Conservation (phyloP, 64 coral and sea anemone genomes). For the Pocillopora verrucosa region DNA sequence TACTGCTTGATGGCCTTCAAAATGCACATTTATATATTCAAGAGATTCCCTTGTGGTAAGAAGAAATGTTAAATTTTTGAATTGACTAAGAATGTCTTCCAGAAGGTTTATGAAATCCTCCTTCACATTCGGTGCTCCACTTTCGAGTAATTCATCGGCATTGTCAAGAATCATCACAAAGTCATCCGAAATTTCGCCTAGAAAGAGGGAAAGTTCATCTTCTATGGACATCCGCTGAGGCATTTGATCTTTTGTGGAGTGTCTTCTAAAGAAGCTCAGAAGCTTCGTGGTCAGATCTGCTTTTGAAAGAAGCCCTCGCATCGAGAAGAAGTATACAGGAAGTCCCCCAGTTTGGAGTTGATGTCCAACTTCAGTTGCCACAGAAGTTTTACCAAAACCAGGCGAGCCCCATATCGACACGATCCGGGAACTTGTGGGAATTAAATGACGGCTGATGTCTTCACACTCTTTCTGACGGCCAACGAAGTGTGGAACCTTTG, state of each 20-base stretch:
- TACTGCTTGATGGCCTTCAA: not conserved
- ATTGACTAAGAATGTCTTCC: slow-evolving; percentile 16
- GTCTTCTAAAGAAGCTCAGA: not conserved
- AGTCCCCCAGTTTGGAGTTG: slow-evolving; percentile 14
- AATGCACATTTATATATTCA: not conserved
- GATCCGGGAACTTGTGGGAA: not conserved
- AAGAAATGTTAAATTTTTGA: not conserved
- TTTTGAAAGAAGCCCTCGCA: slow-evolving; percentile 7
- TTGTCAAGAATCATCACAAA: slow-evolving; percentile 30
- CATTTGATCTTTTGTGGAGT: not conserved
- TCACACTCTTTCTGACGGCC: slow-evolving; percentile 35
- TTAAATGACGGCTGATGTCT: not conserved
- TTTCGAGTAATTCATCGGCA: slow-evolving; percentile 34
- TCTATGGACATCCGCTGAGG: not conserved
- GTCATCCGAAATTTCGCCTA: not conserved
- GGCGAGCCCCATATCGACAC: slow-evolving; percentile 41
- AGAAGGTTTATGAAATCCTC: not conserved
- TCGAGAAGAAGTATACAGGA: slow-evolving; percentile 23
- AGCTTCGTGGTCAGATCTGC: not conserved
- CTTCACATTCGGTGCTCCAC: not conserved
- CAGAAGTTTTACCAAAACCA: slow-evolving; percentile 49
- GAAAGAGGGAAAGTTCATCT: not conserved
- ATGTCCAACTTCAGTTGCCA: slow-evolving; percentile 45
- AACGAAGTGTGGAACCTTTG: slow-evolving; percentile 13
- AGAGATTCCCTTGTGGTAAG: slow-evolving; percentile 11